Conservation (phyloP, 2,797 vertebrate genomes). For the Sparus aurata region DNA sequence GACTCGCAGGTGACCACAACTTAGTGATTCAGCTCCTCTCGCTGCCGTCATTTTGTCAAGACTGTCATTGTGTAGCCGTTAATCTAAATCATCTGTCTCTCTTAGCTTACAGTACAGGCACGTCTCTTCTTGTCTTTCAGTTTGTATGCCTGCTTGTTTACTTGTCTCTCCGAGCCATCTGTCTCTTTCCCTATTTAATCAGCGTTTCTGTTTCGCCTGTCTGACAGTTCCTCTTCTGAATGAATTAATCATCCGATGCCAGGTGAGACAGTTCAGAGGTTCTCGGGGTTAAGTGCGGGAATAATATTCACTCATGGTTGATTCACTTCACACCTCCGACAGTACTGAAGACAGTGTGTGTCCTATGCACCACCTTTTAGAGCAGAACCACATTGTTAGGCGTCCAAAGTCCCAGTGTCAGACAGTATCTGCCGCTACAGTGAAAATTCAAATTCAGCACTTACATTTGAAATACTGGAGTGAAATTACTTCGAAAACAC, state of each 20-base stretch:
- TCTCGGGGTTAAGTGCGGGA: conserved; percentile 51
- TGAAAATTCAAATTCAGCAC: background rate
- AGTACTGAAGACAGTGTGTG: conserved; percentile 49
- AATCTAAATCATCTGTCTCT: background rate
- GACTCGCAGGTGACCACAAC: background rate
- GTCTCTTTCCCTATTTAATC: conserved; percentile 21
- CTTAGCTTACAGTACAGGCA: background rate
- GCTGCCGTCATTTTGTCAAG: background rate
- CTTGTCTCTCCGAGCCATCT: conserved; percentile 10
- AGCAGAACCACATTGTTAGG: background rate
- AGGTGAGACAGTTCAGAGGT: conserved; percentile 58
- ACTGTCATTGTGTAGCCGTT: background rate
- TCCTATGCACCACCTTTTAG: conserved; percentile 21
- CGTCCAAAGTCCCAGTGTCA: background rate
- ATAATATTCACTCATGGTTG: conserved; percentile 56
- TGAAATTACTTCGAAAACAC: background rate
- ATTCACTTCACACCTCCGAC: conserved; percentile 57
- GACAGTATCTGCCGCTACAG: background rate
- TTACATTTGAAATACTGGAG: background rate
- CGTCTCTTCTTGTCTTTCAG: background rate
- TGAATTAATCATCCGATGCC: conserved; percentile 65
- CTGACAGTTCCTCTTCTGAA: conserved; percentile 31
- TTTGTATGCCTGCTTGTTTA: conserved; percentile 17
- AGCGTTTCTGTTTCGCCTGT: conserved; percentile 11
- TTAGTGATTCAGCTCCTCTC: background rate